Percentiles rank a stretch among this genome's conserved stretches.
These are phyloP conservation scores for Cantharis rufa DNA, from an alignment of 2,888 invertebrate species.

Conservation along the genomic window DNA sequence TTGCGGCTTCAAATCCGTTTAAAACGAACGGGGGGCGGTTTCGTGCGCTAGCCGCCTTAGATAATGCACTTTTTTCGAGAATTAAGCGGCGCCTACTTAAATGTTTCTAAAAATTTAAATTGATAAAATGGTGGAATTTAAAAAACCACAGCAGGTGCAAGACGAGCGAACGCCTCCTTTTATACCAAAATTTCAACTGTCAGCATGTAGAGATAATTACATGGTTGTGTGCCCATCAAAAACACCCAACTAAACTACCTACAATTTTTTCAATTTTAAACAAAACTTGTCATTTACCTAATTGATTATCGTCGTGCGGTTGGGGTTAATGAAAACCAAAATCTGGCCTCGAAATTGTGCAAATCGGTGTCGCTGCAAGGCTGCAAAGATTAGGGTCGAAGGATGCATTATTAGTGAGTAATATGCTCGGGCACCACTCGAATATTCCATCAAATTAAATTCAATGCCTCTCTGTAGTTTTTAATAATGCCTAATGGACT, in stretches of 20 bases:
- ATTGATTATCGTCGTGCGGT: not conserved
- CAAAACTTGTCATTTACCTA: not conserved
- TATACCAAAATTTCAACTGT: not conserved
- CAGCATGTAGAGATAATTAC: constrained; percentile 2
- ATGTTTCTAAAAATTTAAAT: not conserved
- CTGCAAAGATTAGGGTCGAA: not conserved
- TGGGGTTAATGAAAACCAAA: not conserved
- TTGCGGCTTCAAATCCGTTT: not conserved
- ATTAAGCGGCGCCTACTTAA: not conserved
- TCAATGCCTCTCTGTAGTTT: not conserved
- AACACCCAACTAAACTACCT: not conserved
- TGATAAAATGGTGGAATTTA: not conserved
- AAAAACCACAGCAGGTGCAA: not conserved
- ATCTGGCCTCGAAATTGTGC: not conserved
- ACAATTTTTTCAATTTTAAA: not conserved
- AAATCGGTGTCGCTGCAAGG: not conserved
- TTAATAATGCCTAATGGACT: not conserved
- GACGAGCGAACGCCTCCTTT: not conserved
- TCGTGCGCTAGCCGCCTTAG: not conserved
- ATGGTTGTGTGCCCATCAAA: constrained; percentile 1
- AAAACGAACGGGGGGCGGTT: not conserved
- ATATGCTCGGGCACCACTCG: not conserved
- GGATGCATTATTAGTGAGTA: not conserved
- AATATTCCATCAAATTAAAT: not conserved
- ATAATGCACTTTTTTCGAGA: not conserved